Evolutionary conservation across 2,113 vertebrate genomes (phyloP).

Genomic region (Varanus komodoensis): DNA sequence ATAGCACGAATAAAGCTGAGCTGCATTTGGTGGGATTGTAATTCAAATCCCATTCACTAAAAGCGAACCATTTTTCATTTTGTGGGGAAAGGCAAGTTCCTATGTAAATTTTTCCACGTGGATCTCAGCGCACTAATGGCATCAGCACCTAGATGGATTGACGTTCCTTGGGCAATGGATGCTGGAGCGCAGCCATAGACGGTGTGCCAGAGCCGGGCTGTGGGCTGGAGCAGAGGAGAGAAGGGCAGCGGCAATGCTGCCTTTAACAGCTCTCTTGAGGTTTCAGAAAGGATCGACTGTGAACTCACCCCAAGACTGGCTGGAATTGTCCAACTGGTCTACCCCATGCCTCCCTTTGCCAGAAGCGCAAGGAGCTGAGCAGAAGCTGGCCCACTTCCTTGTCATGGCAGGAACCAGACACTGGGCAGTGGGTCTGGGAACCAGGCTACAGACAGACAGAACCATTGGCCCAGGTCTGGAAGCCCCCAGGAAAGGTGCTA

Average conservation of each 20-base stretch:
- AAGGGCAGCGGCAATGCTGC: background rate
- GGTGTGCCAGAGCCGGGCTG: background rate
- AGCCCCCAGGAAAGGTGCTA: too few species aligned
- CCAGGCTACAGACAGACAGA: background rate
- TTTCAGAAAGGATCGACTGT: background rate
- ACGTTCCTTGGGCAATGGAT: conserved; percentile 81
- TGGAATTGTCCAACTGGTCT: background rate
- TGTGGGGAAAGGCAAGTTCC: conserved; percentile 67
- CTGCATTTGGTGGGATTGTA: conserved; percentile 69
- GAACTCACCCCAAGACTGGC: background rate
- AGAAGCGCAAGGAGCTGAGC: background rate
- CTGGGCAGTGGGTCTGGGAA: background rate
- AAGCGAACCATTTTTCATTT: conserved; percentile 67
- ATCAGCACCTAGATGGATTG: conserved; percentile 83
- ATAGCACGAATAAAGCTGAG: conserved; percentile 74
- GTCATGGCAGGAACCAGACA: background rate
- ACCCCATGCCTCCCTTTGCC: background rate
- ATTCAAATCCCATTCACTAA: conserved; percentile 62
- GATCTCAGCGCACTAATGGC: conserved; percentile 82
- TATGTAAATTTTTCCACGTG: conserved; percentile 72
- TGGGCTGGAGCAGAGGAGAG: conserved; percentile 11
- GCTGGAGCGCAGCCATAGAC: conserved; percentile 52
- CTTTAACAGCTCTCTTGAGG: background rate
- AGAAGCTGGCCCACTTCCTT: background rate
- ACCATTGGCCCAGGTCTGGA: background rate